These are phyloP conservation scores for Amiota minor DNA, from an alignment of 2,888 invertebrate species.

Conservation along the genomic window DNA sequence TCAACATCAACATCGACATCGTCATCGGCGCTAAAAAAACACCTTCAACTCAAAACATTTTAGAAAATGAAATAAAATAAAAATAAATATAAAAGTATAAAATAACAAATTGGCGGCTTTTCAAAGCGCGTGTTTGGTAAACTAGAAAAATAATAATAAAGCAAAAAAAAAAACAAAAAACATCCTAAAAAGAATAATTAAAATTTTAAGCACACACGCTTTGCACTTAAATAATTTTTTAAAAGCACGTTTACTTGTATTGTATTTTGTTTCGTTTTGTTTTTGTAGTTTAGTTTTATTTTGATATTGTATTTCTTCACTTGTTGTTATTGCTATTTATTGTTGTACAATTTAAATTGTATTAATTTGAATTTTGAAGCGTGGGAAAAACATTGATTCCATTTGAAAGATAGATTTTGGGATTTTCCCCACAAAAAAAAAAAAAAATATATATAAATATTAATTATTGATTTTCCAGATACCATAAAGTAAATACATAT, in stretches of 20 bases:
- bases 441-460: too few species aligned
- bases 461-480: too few species aligned
- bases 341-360: conserved; percentile 20
- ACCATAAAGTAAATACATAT: too few species aligned
- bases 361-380: conserved; percentile 23
- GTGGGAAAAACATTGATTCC: conserved; percentile 25
- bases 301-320: background rate
- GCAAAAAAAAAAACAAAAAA: background rate
- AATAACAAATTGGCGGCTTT: conserved; percentile 41
- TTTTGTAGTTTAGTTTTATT: conserved; percentile 1
- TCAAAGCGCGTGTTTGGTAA: conserved; percentile 45
- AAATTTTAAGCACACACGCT: conserved; percentile 55
- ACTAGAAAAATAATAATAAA: conserved; percentile 6
- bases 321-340: background rate
- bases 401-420: background rate
- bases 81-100: conserved; percentile 18
- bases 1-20: too few species aligned
- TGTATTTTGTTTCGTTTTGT: background rate
- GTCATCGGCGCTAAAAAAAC: conserved; percentile 24
- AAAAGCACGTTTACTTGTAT: background rate
- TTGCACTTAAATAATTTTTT: conserved; percentile 10
- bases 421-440: background rate
- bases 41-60: conserved; percentile 18
- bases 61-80: background rate
- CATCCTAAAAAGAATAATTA: conserved; percentile 57